phyloP scores from a whole-genome alignment of 2,113 vertebrate genomes.

The Gadus chalcogrammus region DNA sequence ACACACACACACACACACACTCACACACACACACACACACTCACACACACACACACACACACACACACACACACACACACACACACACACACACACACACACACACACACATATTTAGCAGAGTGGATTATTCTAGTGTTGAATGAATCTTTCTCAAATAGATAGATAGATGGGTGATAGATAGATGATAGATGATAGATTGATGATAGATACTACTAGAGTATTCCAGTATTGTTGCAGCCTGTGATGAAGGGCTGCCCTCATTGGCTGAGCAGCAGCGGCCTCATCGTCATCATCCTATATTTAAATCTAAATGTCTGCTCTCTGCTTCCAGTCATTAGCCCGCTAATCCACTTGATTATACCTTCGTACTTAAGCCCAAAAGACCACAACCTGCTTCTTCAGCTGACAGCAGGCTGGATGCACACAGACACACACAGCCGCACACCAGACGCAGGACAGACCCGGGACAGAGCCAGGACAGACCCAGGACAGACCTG shows the following conservation, averaged over 20 bases:
- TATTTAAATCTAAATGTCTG: conserved; percentile 36
- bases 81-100: not conserved
- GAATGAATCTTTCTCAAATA: too few relatives aligned
- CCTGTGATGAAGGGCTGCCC: not conserved
- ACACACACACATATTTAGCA: not conserved
- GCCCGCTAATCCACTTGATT: conserved; percentile 71
- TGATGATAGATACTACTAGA: not conserved
- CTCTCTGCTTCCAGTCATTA: conserved; percentile 70
- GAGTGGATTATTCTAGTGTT: too few relatives aligned
- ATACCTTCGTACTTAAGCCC: conserved; percentile 39
- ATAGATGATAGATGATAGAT: not conserved
- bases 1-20: not conserved
- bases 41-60: not conserved
- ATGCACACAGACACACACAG: too few relatives aligned
- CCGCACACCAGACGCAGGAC: conserved; percentile 3
- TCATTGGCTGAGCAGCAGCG: too few relatives aligned
- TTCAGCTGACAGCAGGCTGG: conserved; percentile 8
- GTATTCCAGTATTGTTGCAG: not conserved
- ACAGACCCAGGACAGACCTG: too few relatives aligned
- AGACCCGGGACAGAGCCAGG: not conserved
- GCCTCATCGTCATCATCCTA: not conserved
- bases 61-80: not conserved
- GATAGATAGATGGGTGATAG: too few relatives aligned
- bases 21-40: not conserved
- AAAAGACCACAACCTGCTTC: conserved; percentile 36